These are phyloP conservation scores for Colletes latitarsis DNA, from an alignment of 1,140 invertebrate genomes.

Conservation along the genomic window DNA sequence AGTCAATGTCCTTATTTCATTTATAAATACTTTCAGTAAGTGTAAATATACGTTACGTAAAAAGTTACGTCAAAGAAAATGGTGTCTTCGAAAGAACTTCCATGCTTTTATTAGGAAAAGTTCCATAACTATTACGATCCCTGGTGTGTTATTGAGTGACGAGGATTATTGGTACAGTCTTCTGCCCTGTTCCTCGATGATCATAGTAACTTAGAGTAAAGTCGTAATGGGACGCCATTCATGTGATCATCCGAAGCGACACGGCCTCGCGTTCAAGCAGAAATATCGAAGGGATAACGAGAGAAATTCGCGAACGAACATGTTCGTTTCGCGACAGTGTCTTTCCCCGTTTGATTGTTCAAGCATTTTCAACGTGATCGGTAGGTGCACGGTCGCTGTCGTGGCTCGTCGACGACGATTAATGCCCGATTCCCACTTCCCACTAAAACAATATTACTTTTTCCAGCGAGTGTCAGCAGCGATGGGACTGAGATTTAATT, in stretches of 20 bases:
- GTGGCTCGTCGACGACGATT: not conserved
- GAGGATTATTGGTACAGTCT: not conserved
- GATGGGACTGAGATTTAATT: too few relatives aligned
- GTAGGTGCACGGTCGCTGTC: conserved; percentile 55
- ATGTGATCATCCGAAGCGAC: not conserved
- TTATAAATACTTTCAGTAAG: too few relatives aligned
- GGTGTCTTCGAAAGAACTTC: too few relatives aligned
- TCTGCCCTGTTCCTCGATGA: not conserved
- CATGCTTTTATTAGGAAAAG: too few relatives aligned
- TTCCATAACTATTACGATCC: too few relatives aligned
- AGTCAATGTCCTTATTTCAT: too few relatives aligned
- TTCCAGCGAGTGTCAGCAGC: too few relatives aligned
- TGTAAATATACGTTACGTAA: too few relatives aligned
- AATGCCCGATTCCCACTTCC: not conserved
- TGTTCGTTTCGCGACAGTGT: conserved; percentile 19
- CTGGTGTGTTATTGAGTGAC: not conserved
- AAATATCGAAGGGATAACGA: conserved; percentile 36
- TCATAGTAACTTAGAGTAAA: conserved; percentile 6
- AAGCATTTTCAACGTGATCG: conserved; percentile 65
- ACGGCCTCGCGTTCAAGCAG: conserved; percentile 4
- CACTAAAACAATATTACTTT: too few relatives aligned
- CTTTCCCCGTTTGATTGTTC: conserved; percentile 71
- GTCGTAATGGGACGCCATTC: conserved; percentile 5
- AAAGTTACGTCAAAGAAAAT: too few relatives aligned
- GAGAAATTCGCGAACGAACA: conserved; percentile 27